Evolutionary conservation across 2,113 vertebrate genomes (phyloP).

Genomic region (Sardina pilchardus): DNA sequence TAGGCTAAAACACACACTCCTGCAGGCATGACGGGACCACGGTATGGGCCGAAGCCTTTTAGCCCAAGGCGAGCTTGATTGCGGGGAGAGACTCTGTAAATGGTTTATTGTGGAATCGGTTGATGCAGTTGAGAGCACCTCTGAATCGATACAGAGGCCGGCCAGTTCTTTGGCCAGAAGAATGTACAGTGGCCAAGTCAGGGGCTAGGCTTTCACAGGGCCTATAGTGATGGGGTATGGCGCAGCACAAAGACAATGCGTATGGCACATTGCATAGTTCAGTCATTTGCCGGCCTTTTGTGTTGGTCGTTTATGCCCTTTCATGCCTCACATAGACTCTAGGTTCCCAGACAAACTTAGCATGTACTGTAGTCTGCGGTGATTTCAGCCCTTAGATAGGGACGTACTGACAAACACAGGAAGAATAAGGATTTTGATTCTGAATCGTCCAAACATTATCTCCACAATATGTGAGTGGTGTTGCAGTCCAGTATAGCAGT

Average conservation of each 20-base stretch:
- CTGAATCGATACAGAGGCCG: conserved; percentile 62
- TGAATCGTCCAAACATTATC: neutral
- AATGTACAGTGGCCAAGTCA: neutral
- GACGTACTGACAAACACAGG: neutral
- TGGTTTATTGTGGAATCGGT: conserved; percentile 72
- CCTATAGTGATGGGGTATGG: neutral
- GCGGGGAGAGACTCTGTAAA: conserved; percentile 62
- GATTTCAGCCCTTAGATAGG: neutral
- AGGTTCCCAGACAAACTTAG: neutral
- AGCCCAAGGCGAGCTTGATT: conserved; percentile 64
- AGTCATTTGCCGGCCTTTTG: neutral
- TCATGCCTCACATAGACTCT: neutral
- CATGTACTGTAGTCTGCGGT: neutral
- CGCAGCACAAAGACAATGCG: neutral
- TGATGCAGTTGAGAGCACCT: conserved; percentile 65
- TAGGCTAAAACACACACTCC: conserved; percentile 72
- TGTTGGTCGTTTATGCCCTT: neutral
- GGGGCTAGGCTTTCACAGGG: neutral
- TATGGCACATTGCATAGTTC: neutral
- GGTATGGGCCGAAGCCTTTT: conserved; percentile 65
- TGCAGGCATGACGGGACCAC: conserved; percentile 54
- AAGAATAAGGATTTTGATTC: too few relatives aligned
- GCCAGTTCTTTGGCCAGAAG: conserved; percentile 39
- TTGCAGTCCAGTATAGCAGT: neutral
- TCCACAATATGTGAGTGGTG: neutral